Evolutionary conservation across 2,797 vertebrate genomes (phyloP).

Genomic region (Cyclopterus lumpus): DNA sequence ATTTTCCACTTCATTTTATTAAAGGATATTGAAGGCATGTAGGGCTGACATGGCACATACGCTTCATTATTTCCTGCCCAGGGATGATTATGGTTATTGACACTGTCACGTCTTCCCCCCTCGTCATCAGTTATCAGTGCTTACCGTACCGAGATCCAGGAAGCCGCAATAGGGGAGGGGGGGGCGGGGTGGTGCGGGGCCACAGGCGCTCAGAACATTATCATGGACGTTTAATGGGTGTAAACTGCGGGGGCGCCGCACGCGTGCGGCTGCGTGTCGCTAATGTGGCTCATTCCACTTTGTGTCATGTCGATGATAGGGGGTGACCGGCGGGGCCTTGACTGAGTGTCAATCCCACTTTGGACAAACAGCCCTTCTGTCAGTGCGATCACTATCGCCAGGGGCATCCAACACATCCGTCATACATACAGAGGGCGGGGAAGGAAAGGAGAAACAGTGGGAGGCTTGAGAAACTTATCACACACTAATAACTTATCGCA

Average conservation of each 20-base stretch:
- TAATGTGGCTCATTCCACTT: conserved; percentile 89
- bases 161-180: conserved; percentile 17
- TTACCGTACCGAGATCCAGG: conserved; percentile 71
- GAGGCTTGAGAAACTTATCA: conserved; percentile 35
- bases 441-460: neutral
- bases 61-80: conserved; percentile 88
- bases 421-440: conserved; percentile 23
- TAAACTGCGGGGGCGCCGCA: conserved; percentile 58
- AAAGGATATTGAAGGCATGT: conserved; percentile 83
- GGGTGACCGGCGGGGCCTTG: conserved; percentile 58
- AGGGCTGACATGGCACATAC: conserved; percentile 76
- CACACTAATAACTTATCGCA: conserved; percentile 36
- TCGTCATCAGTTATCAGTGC: conserved; percentile 86
- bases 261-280: conserved; percentile 46
- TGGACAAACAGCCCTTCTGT: conserved; percentile 83
- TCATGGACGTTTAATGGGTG: conserved; percentile 74
- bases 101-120: conserved; percentile 85
- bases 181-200: neutral
- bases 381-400: conserved; percentile 38
- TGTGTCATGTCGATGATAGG: conserved; percentile 88
- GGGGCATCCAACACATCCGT: conserved; percentile 49
- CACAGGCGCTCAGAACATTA: conserved; percentile 47
- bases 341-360: conserved; percentile 87
- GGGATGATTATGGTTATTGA: conserved; percentile 90
- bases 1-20: conserved; percentile 83